Evolutionary conservation across 1,140 invertebrate genomes (phyloP).

Genomic region (Drosophila jambulina): DNA sequence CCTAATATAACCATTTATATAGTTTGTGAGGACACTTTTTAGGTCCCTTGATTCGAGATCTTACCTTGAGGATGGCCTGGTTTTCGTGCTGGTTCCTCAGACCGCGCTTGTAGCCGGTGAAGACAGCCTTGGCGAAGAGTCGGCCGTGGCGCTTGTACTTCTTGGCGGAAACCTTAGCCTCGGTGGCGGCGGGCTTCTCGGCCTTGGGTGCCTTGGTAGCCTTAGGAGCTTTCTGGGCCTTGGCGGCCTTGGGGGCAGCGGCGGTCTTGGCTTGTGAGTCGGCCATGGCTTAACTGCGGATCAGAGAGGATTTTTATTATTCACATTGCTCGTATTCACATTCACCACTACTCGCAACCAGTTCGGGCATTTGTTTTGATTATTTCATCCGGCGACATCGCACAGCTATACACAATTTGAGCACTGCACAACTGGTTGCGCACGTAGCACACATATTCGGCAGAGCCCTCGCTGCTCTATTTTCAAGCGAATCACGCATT

Average conservation of each 20-base stretch:
- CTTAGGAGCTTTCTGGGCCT: slow-evolving; percentile 86
- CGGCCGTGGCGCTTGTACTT: slow-evolving; percentile 90
- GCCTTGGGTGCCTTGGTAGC: slow-evolving; percentile 87
- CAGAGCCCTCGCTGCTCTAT: slow-evolving; percentile 16
- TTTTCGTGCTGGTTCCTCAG: slow-evolving; percentile 99
- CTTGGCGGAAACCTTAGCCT: slow-evolving; percentile 85
- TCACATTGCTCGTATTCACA: slow-evolving; percentile 4
- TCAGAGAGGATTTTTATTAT: slow-evolving; percentile 4
- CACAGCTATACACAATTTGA: slow-evolving; percentile 1
- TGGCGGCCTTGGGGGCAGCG: slow-evolving; percentile 80
- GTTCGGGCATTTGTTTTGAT: slow-evolving; percentile 60
- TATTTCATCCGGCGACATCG: slow-evolving; percentile 59
- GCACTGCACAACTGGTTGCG: slow-evolving; percentile 17
- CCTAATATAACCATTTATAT: no score
- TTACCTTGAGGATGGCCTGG: slow-evolving; percentile 96
- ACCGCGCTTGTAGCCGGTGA: slow-evolving; percentile 99
- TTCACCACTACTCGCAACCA: slow-evolving; percentile 17
- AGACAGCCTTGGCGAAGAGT: slow-evolving; percentile 98
- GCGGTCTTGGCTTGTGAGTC: slow-evolving; percentile 84
- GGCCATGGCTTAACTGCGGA: slow-evolving; percentile 76
- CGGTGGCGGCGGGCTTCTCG: slow-evolving; percentile 87
- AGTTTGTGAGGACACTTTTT: background rate
- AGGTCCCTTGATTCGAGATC: background rate
- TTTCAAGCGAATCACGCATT: slow-evolving; percentile 3
- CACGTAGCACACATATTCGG: slow-evolving; percentile 32